Percentiles rank a stretch among this genome's conserved stretches.
Conservation (phyloP, 2,797 vertebrate species). For the Salmo trutta region DNA sequence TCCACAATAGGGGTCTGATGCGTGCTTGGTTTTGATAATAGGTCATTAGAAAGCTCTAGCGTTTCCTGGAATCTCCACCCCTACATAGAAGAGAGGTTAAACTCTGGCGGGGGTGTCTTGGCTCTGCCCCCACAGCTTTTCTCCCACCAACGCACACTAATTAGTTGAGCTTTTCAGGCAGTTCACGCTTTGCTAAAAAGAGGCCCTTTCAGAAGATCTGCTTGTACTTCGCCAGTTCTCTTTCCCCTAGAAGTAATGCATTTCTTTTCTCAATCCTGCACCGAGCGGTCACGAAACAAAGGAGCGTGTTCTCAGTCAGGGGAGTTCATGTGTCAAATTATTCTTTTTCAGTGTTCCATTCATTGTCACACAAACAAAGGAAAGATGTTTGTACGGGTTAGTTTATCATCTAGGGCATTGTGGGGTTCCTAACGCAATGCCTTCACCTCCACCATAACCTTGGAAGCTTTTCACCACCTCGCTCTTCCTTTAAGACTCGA, state of each 20-base stretch:
- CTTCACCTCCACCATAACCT: background rate
- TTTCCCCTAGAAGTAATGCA: background rate
- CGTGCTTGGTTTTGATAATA: slow-evolving; percentile 24
- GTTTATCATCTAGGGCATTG: slow-evolving; percentile 46
- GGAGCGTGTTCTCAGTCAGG: background rate
- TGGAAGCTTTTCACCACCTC: background rate
- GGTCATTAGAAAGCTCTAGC: slow-evolving; percentile 23
- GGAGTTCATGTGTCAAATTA: slow-evolving; percentile 51
- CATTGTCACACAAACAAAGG: slow-evolving; percentile 56
- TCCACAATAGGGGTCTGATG: slow-evolving; percentile 16
- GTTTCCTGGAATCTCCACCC: slow-evolving; percentile 14
- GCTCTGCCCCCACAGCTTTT: background rate
- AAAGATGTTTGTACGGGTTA: slow-evolving; percentile 39
- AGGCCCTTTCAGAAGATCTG: background rate
- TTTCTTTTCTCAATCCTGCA: background rate
- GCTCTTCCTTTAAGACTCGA: background rate
- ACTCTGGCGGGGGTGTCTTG: background rate
- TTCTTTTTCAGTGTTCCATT: slow-evolving; percentile 35
- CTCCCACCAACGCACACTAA: background rate
- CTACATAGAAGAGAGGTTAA: background rate
- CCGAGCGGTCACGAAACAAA: background rate
- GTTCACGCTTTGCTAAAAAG: background rate
- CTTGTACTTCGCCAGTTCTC: background rate
- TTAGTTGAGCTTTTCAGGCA: background rate
- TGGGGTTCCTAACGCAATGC: slow-evolving; percentile 23